phyloP scores from a whole-genome alignment of 2,888 invertebrate genomes.

The Epinotia demarniana region DNA sequence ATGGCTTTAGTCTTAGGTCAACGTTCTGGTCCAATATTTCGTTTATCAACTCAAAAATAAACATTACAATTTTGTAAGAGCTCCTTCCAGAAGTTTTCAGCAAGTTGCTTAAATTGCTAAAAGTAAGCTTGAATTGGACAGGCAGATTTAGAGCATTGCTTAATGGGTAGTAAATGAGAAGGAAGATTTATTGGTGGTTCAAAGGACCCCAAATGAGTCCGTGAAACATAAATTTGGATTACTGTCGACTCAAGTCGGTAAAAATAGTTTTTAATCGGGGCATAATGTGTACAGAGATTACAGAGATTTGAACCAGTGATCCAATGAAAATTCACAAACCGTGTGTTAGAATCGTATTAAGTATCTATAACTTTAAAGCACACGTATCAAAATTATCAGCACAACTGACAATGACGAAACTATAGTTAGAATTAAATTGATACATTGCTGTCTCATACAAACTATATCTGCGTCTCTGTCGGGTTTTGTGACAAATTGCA shows the following conservation, averaged over 20 bases:
- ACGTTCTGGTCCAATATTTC: no score
- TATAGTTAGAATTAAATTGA: no score
- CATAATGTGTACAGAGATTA: not conserved
- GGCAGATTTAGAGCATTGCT: slow-evolving; percentile 56
- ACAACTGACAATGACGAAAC: no score
- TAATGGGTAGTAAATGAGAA: slow-evolving; percentile 40
- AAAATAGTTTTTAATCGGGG: slow-evolving; percentile 13
- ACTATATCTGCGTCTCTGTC: no score
- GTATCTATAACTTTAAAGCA: no score
- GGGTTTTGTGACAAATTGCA: no score
- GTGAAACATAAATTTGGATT: slow-evolving; percentile 9
- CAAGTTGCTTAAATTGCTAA: no score
- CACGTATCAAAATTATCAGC: no score
- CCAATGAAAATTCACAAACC: not conserved
- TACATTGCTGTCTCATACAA: no score
- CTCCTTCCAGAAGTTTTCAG: not conserved
- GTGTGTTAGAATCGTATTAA: not conserved
- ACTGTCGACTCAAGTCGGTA: slow-evolving; percentile 4
- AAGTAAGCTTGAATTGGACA: slow-evolving; percentile 72
- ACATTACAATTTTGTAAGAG: not conserved
- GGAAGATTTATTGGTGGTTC: slow-evolving; percentile 20
- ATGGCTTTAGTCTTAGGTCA: no score
- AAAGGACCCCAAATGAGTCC: slow-evolving; percentile 21
- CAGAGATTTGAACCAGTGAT: no score
- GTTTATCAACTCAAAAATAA: no score